Base-by-base conservation (phyloP, 2,797 vertebrate genomes). In the Myioborus miniatus region DNA sequence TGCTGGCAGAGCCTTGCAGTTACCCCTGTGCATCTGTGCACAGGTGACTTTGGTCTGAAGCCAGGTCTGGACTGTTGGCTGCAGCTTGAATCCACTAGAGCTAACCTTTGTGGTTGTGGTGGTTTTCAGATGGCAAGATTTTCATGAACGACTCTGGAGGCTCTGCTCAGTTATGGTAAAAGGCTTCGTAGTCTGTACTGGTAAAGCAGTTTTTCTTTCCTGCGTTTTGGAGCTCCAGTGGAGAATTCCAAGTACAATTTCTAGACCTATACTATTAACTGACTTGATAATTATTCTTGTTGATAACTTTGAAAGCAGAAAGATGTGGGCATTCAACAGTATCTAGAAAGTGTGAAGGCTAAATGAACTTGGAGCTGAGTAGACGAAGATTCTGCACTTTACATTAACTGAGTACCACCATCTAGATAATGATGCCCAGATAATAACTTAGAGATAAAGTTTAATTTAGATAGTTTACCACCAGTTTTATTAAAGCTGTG, bases 41-140 rank as follows among this genome's bases (percentile, higher is more conserved):
- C 1, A 0, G 1, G 2, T 14, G 43, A 11, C 32, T 21, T n/a
- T 2, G 30, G 14, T 30, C 55, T 41, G 53, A 46, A 76, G 34
- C 9, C 9, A 6, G 26, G 13, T 30, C 37, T 67, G 43, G 23
- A n/a, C 63, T 49, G 27, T 9, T 47, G 32, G 16, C 32, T 36
- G 1, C 32, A 72, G 32, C 19, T 23, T 72, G 22, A 4, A 3
- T 1, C 32, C 37, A 29, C 27, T 16, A 27, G 49, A 50, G 23
- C 13, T 32, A 5, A 37, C 10, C 20, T 6, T 8, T 9, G 29
- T 5, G 9, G 27, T 5, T 71, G 68, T 65, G 12, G 12, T 30
- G 37, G 24, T 58, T 67, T 71, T 37, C 20, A 39, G 17, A 5
- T 4, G 7, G 15, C 14, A n/a, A 23, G 37, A 12, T 36, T 43